Evolutionary conservation across 2,113 vertebrate genomes (phyloP), one percentile per base, ranked within the genome.

Genomic region (Takifugu flavidus): DNA sequence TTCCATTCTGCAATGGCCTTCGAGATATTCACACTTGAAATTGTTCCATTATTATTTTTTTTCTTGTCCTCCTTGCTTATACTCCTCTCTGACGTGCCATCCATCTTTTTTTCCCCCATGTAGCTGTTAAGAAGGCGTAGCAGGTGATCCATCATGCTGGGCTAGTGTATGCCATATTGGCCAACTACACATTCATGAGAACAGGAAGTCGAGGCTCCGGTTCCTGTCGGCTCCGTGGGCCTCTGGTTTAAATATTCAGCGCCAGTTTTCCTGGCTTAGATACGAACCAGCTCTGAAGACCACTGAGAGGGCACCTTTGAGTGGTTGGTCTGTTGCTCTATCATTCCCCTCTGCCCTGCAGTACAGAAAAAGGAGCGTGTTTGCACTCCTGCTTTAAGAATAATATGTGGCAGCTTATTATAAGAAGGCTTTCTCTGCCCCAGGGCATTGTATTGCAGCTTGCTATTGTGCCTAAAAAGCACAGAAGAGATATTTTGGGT

Each of bases 401-500:
- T 54, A 70, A 72, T 55, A 29, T 57, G 15, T 64, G 69, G 72
- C 70, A 78, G 74, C 47, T 27, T 59, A 50, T 77, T 54, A 78
- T 28, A 10, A 12, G 25, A 15, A 52, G 51, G 49, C 29, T 59
- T 56, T 1, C 14, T 53, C 49, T 52, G 62, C 59, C 56, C 13
- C 14, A 3, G 45, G 34, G 46, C 31, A 60, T 64, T 11, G 39
- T 49, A 8, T 26, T 29, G 52, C 55, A 59, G 61, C 56, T 39
- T 73, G 57, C 13, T 7, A 20, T 47, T 59, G 55, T 56, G 29
- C 65, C 54, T 69, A 43, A 47, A 77, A 14, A 72, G 49, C 51
- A 57, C 11, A 47, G 54, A 25, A 45, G 13, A 34, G 74, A n/a
- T 79, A 85, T 87, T 83, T 82, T 80, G 25, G 75, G 78, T 74